Percentiles rank a stretch among this genome's conserved stretches.
These are phyloP conservation scores for Sturnus vulgaris DNA, from an alignment of 2,113 vertebrate genomes.

Conservation along the genomic window DNA sequence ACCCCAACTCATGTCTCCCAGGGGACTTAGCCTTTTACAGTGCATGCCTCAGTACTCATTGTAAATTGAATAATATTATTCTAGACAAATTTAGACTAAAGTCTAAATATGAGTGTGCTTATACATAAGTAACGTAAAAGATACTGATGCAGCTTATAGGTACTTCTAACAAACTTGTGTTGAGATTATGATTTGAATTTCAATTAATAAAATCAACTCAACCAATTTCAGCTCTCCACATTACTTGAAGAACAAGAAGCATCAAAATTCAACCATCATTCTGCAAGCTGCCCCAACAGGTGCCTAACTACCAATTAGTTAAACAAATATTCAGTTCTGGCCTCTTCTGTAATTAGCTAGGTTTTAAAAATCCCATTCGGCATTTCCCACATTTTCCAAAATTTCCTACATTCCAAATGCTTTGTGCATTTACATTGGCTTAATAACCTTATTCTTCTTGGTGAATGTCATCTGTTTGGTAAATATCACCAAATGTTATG, in stretches of 20 bases:
- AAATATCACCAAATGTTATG: slow-evolving; percentile 22
- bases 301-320: neutral
- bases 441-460: neutral
- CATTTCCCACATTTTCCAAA: neutral
- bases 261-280: neutral
- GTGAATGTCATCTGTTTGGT: neutral
- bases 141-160: accelerated
- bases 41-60: neutral
- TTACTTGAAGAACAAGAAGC: neutral
- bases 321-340: neutral
- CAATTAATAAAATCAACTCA: neutral
- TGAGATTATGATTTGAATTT: neutral
- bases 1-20: neutral
- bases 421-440: neutral
- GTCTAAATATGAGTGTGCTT: neutral
- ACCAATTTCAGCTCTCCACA: neutral
- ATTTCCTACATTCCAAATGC: neutral
- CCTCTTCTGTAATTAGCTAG: neutral
- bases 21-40: neutral
- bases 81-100: neutral
- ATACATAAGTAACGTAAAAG: neutral
- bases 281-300: neutral
- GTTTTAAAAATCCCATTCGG: neutral
- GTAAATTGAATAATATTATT: neutral
- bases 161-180: neutral